Base-by-base conservation (phyloP, 2,888 invertebrate genomes). In the Drosophila picticornis region DNA sequence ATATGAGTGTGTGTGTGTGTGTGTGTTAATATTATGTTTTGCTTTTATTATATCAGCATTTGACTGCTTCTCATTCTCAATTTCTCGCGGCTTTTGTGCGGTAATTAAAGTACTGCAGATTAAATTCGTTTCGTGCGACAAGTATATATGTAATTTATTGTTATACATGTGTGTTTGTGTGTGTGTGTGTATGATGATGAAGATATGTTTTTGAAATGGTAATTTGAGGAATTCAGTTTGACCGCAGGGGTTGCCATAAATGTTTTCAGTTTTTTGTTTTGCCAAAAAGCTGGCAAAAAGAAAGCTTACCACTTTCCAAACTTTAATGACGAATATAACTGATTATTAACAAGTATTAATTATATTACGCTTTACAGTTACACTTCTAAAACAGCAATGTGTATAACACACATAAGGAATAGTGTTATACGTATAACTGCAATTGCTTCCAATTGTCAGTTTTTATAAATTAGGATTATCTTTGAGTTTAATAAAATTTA, bases 51-150 rank as follows among this genome's bases (percentile, higher is more conserved):
- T 65, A 48, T 32, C 71, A 57, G 5, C 59, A 36, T 48, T 43
- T 65, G 43, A 46, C 36, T 31, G 51, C 56, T 11, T 29, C n/a
- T 31, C 22, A 56, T 57, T 34, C 22, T 62, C 58, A 34, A 50
- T 60, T 80, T 61, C 52, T n/a, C 16, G 59, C 62, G 68, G 79
- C 88, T 83, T 80, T 90, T 87, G 90, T 90, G 61, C 68, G 55
- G 80, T 88, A 90, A 86, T 85, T 86, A 86, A 73, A 82, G 83
- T 53, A 40, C 51, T 59, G 73, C 72, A 61, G 65, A 69, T 77
- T 84, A 75, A 81, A 88, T 85, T 83, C 48, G 59, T 29, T 71
- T 66, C 57, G 60, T 67, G 46, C 56, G 43, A 38, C 43, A 60
- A 11, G 36, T 36, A 57, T 38, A 31, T 25, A 48, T 25, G 19